Base-by-base conservation (phyloP, 1,140 invertebrate species). In the Calliphora vicina region DNA sequence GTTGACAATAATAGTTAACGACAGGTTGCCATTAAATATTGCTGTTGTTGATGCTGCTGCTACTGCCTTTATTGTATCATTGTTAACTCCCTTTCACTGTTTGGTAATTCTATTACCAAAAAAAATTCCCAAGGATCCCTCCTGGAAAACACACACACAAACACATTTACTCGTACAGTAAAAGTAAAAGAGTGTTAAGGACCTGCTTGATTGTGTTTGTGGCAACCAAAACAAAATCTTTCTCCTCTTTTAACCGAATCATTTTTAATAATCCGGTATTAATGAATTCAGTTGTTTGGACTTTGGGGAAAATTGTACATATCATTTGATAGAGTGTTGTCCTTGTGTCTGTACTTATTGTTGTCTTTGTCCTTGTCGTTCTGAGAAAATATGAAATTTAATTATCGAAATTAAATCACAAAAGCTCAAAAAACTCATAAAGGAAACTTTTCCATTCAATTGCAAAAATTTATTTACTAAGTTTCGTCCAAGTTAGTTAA, bases 1-100 rank as follows among this genome's bases (percentile, higher is more conserved):
- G 45, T 35, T 74, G 72, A 74, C 27, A 74, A 74, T n/a, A n/a
- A n/a, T 74, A 74, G 45, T n/a, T 50, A 74, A 35, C 13, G 72
- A 35, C 72, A 74, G 72, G 72, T 74, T 74, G 72, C 2, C 26
- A 74, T 74, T 35, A 29, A 74, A 74, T 50, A 50, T 50, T 50
- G 12, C 45, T 17, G 12, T 50, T 35, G 4, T 12, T 50, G 45
- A 4, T 17, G 35, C 10, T 35, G 35, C 10, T 35, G 35, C 6
- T 35, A 10, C 35, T 35, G 35, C 35, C 35, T 35, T 35, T 35
- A 35, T 57, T 57, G 50, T 57, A 57, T 17, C 61, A 23, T 67
- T 67, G n/a, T 67, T 23, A 67, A 6, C 61, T 25, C 20, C 61
- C 9, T 67, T 67, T 67, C 23, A 67, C 61, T 67, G n/a, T 67